Conservation (phyloP, 2,797 vertebrate genomes). For the Amblyopsis hoosieri region DNA sequence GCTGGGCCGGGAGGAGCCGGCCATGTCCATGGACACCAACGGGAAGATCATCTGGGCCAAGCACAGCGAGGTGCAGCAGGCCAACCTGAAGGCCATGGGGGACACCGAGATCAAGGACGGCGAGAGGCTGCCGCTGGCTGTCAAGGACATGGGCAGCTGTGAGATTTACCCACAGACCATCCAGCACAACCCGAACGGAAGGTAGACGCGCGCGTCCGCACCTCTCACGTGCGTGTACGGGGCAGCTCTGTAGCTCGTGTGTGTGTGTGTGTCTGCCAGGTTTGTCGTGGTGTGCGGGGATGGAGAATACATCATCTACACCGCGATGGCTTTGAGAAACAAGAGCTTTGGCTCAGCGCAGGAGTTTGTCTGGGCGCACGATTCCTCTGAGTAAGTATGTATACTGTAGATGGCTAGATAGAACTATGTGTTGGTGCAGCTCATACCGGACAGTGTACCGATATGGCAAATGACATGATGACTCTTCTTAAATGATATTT, state of each 20-base stretch:
- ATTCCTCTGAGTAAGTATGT: conserved; percentile 94
- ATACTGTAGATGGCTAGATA: too few relatives aligned
- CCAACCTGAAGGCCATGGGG: conserved; percentile 98
- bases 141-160: conserved; percentile 99
- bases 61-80: conserved; percentile 96
- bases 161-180: conserved; percentile 99
- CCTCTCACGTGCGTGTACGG: not conserved
- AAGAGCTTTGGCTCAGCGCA: conserved; percentile 98
- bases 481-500: too few relatives aligned
- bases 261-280: conserved; percentile 62
- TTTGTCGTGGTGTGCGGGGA: conserved; percentile 97
- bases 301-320: conserved; percentile 87
- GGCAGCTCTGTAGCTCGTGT: not conserved
- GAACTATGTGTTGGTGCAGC: too few relatives aligned
- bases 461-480: too few relatives aligned
- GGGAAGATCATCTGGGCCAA: conserved; percentile 99
- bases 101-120: conserved; percentile 97
- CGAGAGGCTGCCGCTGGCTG: conserved; percentile 91
- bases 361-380: conserved; percentile 97
- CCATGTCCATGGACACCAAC: conserved; percentile 98
- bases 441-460: too few relatives aligned
- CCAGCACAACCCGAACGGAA: conserved; percentile 96
- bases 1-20: conserved; percentile 96
- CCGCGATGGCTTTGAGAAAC: conserved; percentile 96
- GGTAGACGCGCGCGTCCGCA: conserved; percentile 69